Conservation (phyloP, 2,888 invertebrate genomes). For the Leptopilina myrica region DNA sequence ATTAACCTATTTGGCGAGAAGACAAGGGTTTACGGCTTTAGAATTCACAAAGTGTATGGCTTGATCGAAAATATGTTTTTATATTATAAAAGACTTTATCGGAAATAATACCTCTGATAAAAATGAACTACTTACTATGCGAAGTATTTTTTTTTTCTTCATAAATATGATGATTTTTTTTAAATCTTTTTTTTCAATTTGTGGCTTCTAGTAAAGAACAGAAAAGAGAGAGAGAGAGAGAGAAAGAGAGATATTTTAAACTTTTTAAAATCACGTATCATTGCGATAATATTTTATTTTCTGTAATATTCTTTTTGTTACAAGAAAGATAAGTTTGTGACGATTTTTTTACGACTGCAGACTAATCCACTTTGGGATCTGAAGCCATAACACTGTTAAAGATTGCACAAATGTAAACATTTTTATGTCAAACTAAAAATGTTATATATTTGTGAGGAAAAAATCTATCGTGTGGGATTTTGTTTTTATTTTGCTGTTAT, state of each 20-base stretch:
- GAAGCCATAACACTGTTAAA: neutral
- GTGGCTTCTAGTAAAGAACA: neutral
- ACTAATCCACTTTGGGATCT: constrained; percentile 12
- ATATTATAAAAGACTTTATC: constrained; percentile 6
- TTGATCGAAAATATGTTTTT: constrained; percentile 17
- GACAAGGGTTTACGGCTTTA: constrained; percentile 7
- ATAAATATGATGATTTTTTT: neutral
- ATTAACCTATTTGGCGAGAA: constrained; percentile 17
- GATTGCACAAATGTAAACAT: constrained; percentile 6
- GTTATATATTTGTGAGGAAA: neutral
- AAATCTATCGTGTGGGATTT: neutral
- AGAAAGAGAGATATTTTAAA: neutral
- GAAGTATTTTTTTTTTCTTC: neutral
- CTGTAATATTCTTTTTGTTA: neutral
- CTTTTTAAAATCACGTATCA: neutral
- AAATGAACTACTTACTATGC: constrained; percentile 7
- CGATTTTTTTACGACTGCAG: neutral
- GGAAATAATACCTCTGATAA: constrained; percentile 4
- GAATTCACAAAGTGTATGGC: constrained; percentile 11
- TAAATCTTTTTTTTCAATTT: neutral
- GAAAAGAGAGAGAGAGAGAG: neutral
- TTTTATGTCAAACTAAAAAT: constrained; percentile 1
- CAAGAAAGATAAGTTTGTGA: constrained; percentile 3
- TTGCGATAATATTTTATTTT: neutral
- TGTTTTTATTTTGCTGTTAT: neutral